phyloP scores from a whole-genome alignment of 2,113 vertebrate genomes.

The Taurulus bubalis region DNA sequence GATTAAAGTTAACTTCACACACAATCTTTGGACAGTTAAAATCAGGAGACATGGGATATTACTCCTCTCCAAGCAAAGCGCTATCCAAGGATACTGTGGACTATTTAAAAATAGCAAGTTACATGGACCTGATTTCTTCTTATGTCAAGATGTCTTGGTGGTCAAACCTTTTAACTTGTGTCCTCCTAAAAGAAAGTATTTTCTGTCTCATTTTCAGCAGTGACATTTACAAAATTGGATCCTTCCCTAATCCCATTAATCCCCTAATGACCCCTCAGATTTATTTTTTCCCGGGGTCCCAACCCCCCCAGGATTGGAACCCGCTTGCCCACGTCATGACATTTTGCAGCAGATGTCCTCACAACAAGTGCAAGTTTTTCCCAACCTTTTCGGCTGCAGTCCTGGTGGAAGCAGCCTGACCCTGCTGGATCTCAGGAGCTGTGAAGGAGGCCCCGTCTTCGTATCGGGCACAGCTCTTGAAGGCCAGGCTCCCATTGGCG shows the following conservation, averaged over 20 bases:
- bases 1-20: neutral
- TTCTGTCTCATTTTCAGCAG: neutral
- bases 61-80: neutral
- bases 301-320: neutral
- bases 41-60: neutral
- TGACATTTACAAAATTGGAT: neutral
- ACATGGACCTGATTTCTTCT: neutral
- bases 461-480: conserved; percentile 83
- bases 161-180: neutral
- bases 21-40: neutral
- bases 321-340: neutral
- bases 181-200: neutral
- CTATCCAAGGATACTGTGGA: neutral
- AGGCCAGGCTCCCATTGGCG: conserved; percentile 84
- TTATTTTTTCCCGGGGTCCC: too few relatives aligned
- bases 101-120: neutral
- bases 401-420: conserved; percentile 59
- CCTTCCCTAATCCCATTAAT: neutral
- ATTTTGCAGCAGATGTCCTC: neutral
- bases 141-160: neutral
- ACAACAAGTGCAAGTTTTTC: neutral
- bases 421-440: conserved; percentile 86
- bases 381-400: conserved; percentile 84
- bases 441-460: conserved; percentile 86
- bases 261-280: neutral